Conservation (phyloP, 2,113 vertebrate genomes). For the Hassar affinis region DNA sequence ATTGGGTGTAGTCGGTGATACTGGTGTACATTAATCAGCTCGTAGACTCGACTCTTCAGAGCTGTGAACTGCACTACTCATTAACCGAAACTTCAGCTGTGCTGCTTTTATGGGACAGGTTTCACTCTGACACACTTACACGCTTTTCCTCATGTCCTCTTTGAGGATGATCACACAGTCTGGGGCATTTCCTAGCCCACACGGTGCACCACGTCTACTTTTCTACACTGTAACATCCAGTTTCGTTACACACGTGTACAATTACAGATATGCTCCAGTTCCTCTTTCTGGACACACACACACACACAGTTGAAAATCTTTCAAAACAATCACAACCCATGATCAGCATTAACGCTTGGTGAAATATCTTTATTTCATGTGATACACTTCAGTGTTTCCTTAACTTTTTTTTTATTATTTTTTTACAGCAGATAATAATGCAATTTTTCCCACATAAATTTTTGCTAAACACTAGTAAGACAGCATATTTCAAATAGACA, state of each 20-base stretch:
- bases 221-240: background rate
- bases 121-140: background rate
- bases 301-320: background rate
- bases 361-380: slow-evolving; percentile 84
- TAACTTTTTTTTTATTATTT: slow-evolving; percentile 67
- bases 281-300: background rate
- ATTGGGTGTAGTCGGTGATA: slow-evolving; percentile 19
- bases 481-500: slow-evolving; percentile 80
- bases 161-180: background rate
- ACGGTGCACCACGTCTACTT: background rate
- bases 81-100: background rate
- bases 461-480: slow-evolving; percentile 86
- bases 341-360: slow-evolving; percentile 64
- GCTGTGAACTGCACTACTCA: background rate
- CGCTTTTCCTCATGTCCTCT: background rate
- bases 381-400: slow-evolving; percentile 81
- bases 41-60: background rate
- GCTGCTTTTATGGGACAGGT: too few species aligned
- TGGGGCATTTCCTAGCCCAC: too few species aligned
- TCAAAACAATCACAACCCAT: background rate
- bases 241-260: background rate
- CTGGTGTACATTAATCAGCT: background rate
- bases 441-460: slow-evolving; percentile 83
- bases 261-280: background rate
- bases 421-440: slow-evolving; percentile 84